A percentile compares a stretch with the other conserved stretches of the same genome.
Evolutionary conservation across 1,140 invertebrate species (phyloP).

Genomic region (Dufourea novaeangliae): DNA sequence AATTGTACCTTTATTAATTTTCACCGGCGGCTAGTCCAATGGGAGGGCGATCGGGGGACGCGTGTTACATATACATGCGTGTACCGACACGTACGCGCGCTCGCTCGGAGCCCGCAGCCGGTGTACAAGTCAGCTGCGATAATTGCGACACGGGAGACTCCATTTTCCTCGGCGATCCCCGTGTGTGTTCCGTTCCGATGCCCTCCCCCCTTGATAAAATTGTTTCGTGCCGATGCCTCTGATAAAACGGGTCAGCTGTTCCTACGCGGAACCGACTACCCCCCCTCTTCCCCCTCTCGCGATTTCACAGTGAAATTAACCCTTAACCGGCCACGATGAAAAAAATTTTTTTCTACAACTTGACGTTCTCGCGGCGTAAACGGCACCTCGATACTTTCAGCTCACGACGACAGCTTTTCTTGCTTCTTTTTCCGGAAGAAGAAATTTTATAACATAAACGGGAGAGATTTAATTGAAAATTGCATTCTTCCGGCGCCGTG

Average conservation of each 20-base stretch:
- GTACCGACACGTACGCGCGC: conserved; percentile 8
- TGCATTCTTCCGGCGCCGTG: too few species aligned
- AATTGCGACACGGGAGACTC: conserved; percentile 33
- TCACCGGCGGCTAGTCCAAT: conserved; percentile 35
- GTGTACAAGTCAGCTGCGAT: neutral
- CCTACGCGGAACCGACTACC: neutral
- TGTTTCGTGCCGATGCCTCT: conserved; percentile 26
- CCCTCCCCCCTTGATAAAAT: conserved; percentile 33
- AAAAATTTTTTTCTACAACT: neutral
- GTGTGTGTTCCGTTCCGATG: conserved; percentile 26
- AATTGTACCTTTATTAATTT: conserved; percentile 77
- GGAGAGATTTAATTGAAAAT: too few species aligned
- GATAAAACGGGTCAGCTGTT: conserved; percentile 2
- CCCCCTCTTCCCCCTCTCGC: too few species aligned
- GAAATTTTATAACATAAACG: too few species aligned
- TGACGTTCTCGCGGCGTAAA: too few species aligned
- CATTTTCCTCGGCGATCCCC: conserved; percentile 24
- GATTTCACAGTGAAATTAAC: conserved; percentile 3
- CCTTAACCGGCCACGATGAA: neutral
- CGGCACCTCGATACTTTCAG: too few species aligned
- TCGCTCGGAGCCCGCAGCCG: neutral
- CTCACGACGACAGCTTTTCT: too few species aligned
- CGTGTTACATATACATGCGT: conserved; percentile 15
- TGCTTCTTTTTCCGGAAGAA: too few species aligned
- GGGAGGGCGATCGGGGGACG: conserved; percentile 30